Evolutionary conservation across 2,888 invertebrate species (phyloP), one percentile per base, ranked within the genome.

Genomic region (Gymnosoma rotundatum): DNA sequence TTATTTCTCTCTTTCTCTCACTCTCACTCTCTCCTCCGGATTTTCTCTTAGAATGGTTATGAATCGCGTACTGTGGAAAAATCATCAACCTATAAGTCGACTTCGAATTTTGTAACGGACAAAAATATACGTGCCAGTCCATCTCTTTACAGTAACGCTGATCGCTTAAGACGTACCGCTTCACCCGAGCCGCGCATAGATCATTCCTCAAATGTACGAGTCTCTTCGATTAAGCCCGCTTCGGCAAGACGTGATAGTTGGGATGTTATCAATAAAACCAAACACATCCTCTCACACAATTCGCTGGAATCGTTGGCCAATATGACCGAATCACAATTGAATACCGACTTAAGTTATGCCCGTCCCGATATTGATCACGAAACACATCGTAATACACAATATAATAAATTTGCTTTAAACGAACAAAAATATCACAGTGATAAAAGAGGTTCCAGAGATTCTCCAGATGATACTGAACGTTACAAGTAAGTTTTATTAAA

Each of bases 211-310:
- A 94, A 94, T 86, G 92, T 94, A 67, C 92, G 93, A 89, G 95
- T 95, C 4, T 95, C 95, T 0, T 93, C 94, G 2, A 91, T 93
- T 87, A 93, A 94, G 81, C 93, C 94, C 38, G 93, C 93, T 0
- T 91, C 93, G 5, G 93, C 94, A 0, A 93, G 96, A 80, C 94
- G 95, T 69, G 96, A 97, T 88, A 96, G 96, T 32, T 97, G 97
- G 96, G 97, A 97, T 89, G 95, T 95, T 8, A 94, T 97, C 76
- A 95, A 96, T 76, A 96, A 96, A 91, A 96, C 96, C 1, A 94
- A 95, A 89, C 95, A 96, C 85, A 94, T 96, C 91, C 93, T 96
- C 63, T 95, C 95, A 86, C 94, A 94, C 87, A 94, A 94, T 87
- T 96, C 95, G 87, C 92, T 96, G 75, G 96, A 96, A 89, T 95